Conservation (phyloP, 2,888 invertebrate genomes). For the Drosophila lutescens region DNA sequence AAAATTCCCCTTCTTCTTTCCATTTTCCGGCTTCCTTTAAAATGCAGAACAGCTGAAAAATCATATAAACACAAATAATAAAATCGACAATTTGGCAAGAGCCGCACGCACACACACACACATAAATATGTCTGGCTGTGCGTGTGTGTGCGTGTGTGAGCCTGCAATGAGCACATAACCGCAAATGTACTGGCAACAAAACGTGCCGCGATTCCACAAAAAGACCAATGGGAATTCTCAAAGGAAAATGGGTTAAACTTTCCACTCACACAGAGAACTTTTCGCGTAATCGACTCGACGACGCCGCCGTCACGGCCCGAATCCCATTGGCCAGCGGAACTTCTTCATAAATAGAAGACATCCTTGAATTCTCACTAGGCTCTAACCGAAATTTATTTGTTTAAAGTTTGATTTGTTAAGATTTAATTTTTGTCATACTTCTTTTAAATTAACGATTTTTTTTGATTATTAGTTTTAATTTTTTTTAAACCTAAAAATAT, state of each 20-base stretch:
- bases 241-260: slow-evolving; percentile 59
- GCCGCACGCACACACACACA: slow-evolving; percentile 66
- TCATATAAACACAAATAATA: slow-evolving; percentile 82
- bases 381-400: background rate
- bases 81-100: slow-evolving; percentile 81
- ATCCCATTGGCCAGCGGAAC: slow-evolving; percentile 28
- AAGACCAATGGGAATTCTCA: slow-evolving; percentile 50
- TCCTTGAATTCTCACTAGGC: background rate
- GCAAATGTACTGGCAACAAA: slow-evolving; percentile 77
- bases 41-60: slow-evolving; percentile 81
- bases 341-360: background rate
- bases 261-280: slow-evolving; percentile 30
- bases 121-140: slow-evolving; percentile 6
- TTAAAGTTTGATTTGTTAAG: background rate
- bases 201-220: slow-evolving; percentile 75
- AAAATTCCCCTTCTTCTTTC: slow-evolving; percentile 8
- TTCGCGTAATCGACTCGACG: slow-evolving; percentile 44
- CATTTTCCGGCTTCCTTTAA: slow-evolving; percentile 55
- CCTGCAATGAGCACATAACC: slow-evolving; percentile 74
- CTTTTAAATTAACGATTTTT: background rate
- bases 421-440: background rate
- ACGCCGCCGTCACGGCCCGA: slow-evolving; percentile 40
- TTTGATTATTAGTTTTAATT: too few relatives aligned
- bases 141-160: slow-evolving; percentile 37
- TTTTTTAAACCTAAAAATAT: too few relatives aligned